Percentiles rank a stretch among this genome's conserved stretches.
Evolutionary conservation across 2,797 vertebrate genomes (phyloP).

Genomic region (Simalia tracyae): DNA sequence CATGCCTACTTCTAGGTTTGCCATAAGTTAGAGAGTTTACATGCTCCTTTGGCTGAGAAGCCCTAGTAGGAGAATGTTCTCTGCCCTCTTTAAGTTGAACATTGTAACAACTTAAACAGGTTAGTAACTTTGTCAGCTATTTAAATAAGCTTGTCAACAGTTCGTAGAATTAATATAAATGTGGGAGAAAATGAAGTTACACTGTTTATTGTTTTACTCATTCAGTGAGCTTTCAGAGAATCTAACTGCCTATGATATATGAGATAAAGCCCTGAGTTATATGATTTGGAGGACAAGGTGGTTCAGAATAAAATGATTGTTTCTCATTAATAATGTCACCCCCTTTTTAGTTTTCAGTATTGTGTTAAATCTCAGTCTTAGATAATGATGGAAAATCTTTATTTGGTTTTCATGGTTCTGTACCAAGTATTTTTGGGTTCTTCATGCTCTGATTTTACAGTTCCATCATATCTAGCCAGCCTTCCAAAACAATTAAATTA

Average conservation of each 20-base stretch:
- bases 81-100: neutral
- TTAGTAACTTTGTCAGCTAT: neutral
- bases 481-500: neutral
- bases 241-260: neutral
- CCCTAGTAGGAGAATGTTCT: neutral
- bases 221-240: slow-evolving; percentile 3
- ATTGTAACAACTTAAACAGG: neutral
- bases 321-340: neutral
- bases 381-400: neutral
- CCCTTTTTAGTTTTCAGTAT: neutral
- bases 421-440: neutral
- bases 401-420: neutral
- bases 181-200: neutral
- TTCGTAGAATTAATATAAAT: neutral
- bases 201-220: neutral
- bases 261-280: neutral
- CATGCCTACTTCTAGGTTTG: neutral
- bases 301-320: slow-evolving; percentile 18
- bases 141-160: neutral
- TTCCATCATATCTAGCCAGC: neutral
- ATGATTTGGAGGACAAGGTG: slow-evolving; percentile 10
- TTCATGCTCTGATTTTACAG: neutral
- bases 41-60: neutral
- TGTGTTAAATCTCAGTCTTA: neutral
- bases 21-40: neutral